phyloP scores from a whole-genome alignment of 2,113 vertebrate genomes.

The Nettapus auritus region DNA sequence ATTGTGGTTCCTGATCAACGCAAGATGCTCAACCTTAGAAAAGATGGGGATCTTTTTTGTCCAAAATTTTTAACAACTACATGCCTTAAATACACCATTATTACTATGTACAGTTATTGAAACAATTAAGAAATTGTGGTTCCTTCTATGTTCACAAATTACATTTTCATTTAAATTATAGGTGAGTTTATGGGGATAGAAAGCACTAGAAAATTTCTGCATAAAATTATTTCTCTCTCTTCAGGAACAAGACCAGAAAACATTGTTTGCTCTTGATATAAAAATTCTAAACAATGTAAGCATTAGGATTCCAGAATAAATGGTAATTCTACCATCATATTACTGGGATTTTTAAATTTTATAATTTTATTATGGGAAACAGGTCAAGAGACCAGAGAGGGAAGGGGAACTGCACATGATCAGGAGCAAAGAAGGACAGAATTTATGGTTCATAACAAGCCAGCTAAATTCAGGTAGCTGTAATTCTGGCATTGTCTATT shows the following conservation, averaged over 20 bases:
- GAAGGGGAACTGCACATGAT: background rate
- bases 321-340: background rate
- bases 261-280: background rate
- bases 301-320: background rate
- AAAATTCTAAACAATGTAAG: background rate
- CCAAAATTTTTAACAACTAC: background rate
- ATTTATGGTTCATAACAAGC: background rate
- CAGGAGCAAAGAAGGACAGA: background rate
- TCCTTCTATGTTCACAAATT: background rate
- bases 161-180: background rate
- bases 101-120: background rate
- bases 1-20: background rate
- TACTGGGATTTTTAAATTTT: no score
- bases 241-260: background rate
- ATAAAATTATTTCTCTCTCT: background rate
- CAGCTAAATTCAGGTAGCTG: background rate
- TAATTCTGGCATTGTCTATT: background rate
- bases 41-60: background rate
- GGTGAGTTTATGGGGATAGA: background rate
- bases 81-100: background rate
- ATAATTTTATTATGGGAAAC: background rate
- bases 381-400: background rate
- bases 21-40: fast-evolving
- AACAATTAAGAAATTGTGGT: background rate
- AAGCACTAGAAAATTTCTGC: background rate